phyloP scores from a whole-genome alignment of 2,888 invertebrate genomes.

The Nemapogon koenigi region DNA sequence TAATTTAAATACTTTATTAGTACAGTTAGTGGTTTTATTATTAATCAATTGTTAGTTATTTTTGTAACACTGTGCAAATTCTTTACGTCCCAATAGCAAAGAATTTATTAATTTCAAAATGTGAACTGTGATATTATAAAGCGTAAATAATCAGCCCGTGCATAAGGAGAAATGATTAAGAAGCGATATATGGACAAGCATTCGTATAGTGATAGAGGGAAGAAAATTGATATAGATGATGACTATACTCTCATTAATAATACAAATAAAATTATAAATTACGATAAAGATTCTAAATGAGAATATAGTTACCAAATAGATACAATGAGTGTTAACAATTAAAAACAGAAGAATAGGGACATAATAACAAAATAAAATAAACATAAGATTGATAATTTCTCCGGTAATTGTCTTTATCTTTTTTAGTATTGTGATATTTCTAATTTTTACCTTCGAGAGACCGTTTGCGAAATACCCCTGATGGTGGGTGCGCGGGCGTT shows the following conservation, averaged over 20 bases:
- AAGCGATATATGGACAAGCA: constrained; percentile 61
- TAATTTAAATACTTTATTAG: no score
- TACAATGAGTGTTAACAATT: constrained; percentile 36
- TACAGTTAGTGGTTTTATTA: no score
- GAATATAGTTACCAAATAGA: constrained; percentile 29
- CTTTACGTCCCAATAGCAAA: constrained; percentile 39
- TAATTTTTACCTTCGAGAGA: constrained; percentile 92
- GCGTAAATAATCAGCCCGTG: constrained; percentile 59
- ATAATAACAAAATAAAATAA: constrained; percentile 29
- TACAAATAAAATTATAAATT: constrained; percentile 3
- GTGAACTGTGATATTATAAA: constrained; percentile 28
- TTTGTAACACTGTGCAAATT: constrained; percentile 52
- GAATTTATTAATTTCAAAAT: constrained; percentile 43
- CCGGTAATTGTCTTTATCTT: constrained; percentile 26
- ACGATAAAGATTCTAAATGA: constrained; percentile 9
- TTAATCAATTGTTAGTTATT: no score
- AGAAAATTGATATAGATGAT: constrained; percentile 38
- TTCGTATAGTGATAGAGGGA: constrained; percentile 52
- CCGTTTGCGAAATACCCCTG: constrained; percentile 96
- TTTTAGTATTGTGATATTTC: constrained; percentile 41
- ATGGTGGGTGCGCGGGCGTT: constrained; percentile 43
- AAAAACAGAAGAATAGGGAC: constrained; percentile 30
- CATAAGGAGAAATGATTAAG: constrained; percentile 51
- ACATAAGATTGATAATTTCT: constrained; percentile 44
- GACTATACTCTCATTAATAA: constrained; percentile 34